A percentile compares a stretch with the other conserved stretches of the same genome.
phyloP scores from a whole-genome alignment of 37 sponge, comb jelly and placozoan genomes.

The Halisarca cf. caerulea region DNA sequence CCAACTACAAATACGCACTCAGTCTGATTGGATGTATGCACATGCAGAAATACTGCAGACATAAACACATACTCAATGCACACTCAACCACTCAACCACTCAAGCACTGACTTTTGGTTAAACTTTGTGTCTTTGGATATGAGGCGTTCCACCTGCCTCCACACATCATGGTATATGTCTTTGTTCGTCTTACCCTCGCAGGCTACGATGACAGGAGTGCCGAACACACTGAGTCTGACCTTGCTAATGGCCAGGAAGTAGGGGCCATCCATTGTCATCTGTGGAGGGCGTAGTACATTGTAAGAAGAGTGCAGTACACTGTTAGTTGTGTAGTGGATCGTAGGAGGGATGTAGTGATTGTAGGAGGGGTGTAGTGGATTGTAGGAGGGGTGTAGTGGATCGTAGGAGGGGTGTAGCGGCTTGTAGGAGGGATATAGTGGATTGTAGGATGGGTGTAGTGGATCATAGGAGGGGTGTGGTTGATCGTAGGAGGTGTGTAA shows the following conservation, averaged over 20 bases:
- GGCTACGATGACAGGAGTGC: constrained; percentile 78
- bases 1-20: background rate
- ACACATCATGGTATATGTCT: constrained; percentile 69
- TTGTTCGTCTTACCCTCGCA: constrained; percentile 49
- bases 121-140: constrained; percentile 29
- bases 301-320: background rate
- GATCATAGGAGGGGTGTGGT: too few relatives aligned
- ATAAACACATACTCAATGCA: too few relatives aligned
- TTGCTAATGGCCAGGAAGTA: constrained; percentile 81
- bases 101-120: background rate
- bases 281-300: background rate
- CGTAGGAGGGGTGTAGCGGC: too few relatives aligned
- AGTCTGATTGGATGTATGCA: background rate
- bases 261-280: constrained; percentile 49
- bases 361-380: background rate
- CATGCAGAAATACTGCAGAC: background rate
- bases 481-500: too few relatives aligned
- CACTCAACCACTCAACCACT: background rate
- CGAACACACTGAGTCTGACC: constrained; percentile 70
- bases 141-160: constrained; percentile 70
- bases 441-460: too few relatives aligned
- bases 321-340: background rate
- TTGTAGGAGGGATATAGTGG: too few relatives aligned
- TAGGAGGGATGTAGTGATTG: background rate
- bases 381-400: too few relatives aligned